Base-by-base conservation (phyloP, 2,888 invertebrate species). In the Criorhina ranunculi region DNA sequence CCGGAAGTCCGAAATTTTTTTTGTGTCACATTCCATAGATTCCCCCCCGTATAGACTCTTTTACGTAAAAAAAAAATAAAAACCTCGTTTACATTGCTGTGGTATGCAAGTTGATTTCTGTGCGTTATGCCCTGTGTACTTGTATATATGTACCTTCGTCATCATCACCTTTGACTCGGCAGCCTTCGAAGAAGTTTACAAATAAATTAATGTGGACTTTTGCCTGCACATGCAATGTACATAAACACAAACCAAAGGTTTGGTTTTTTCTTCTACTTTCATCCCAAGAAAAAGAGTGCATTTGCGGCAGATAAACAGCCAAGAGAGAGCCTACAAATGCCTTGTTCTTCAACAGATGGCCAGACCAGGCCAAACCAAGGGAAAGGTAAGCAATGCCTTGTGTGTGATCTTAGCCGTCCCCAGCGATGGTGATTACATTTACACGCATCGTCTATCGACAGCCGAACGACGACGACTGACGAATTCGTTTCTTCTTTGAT, bases 291-390 rank as follows among this genome's bases (percentile, higher is more conserved):
- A 59, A 60, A 64, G 59, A 73, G 49, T 66, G 72, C 78, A 78
- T 78, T 82, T 72, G 59, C 46, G 35, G 55, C 66, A 66, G 78
- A 82, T 72, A 82, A 82, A 78, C 72, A 82, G 37, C 53, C 46
- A 37, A 64, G 60, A 69, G 31, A 57, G 35, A 19, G 35, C 19
- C 35, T 24, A 57, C 67, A 60, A 44, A 62, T 46, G 59, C 53
- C 46, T 66, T 29, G 15, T 15, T 8, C 42, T 33, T 24, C 44
- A 70, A 42, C 64, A 82, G 53, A 76, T 67, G 60, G 75, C 15
- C 19, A 40, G 37, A 8, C 29, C 40, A 40, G 24, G 24, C 24
- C 24, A 24, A 24, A 3, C 24, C n/a, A n/a, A 31, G 3, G 33
- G 15, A 5, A 8, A 66, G 64, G 59, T 35, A 79, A 44, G 37